Evolutionary conservation across 2,797 vertebrate genomes (phyloP).

Genomic region (Tamandua tetradactyla): DNA sequence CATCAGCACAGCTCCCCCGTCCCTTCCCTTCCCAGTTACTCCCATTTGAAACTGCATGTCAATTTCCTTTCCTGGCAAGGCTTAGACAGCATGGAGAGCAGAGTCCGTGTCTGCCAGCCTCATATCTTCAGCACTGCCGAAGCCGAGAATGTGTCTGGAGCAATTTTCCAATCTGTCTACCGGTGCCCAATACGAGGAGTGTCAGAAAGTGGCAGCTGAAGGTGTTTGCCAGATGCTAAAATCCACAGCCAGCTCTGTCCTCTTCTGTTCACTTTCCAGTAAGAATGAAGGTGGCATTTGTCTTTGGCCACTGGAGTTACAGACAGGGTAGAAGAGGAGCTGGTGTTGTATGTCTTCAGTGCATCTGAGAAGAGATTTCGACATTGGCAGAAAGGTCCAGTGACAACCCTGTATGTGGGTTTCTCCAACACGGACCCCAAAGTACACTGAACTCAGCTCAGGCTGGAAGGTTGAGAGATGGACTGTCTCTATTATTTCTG

Average conservation of each 20-base stretch:
- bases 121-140: neutral
- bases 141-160: neutral
- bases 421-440: conserved; percentile 63
- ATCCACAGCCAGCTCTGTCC: neutral
- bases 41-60: conserved; percentile 38
- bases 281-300: fast-evolving
- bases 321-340: conserved; percentile 47
- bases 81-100: neutral
- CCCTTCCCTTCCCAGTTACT: neutral
- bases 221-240: neutral
- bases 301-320: conserved; percentile 6
- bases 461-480: conserved; percentile 44
- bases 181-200: neutral
- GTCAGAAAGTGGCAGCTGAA: neutral
- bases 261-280: neutral
- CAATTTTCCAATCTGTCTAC: neutral
- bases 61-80: conserved; percentile 31
- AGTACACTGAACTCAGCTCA: neutral
- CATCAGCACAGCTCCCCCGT: conserved; percentile 38
- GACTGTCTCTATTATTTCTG: neutral
- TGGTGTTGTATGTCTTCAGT: neutral
- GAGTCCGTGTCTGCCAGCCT: conserved; percentile 57
- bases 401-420: neutral
- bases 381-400: conserved; percentile 64
- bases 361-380: conserved; percentile 56